These are phyloP conservation scores for Electrophaes corylata DNA, from an alignment of 2,888 invertebrate genomes.

Conservation along the genomic window DNA sequence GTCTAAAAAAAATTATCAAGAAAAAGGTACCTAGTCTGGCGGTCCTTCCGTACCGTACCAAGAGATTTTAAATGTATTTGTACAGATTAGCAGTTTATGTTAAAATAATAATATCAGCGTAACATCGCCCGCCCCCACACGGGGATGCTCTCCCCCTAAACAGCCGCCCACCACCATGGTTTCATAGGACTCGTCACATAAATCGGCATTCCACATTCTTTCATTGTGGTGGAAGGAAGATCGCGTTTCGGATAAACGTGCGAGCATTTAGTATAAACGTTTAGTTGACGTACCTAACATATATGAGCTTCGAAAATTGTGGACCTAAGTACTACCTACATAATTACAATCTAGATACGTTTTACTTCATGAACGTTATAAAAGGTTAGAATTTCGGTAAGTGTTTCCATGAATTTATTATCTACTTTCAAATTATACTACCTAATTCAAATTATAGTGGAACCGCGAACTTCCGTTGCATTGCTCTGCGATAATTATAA, in stretches of 20 bases:
- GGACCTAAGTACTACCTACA: not conserved
- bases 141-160: conserved; percentile 15
- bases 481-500: too few relatives aligned
- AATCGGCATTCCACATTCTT: conserved; percentile 42
- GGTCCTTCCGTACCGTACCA: too few relatives aligned
- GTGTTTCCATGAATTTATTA: too few relatives aligned
- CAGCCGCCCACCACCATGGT: conserved; percentile 50
- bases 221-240: conserved; percentile 42
- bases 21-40: too few relatives aligned
- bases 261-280: not conserved
- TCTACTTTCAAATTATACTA: too few relatives aligned
- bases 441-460: too few relatives aligned
- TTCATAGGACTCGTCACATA: conserved; percentile 29
- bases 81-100: too few relatives aligned
- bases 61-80: too few relatives aligned
- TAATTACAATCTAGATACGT: not conserved
- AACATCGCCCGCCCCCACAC: not conserved
- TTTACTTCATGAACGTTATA: not conserved
- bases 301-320: not conserved
- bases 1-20: too few relatives aligned
- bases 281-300: not conserved
- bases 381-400: conserved; percentile 10
- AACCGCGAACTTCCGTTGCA: too few relatives aligned
- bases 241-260: not conserved
- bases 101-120: not conserved